Evolutionary conservation across 2,113 vertebrate species (phyloP).

Genomic region (Mola mola): DNA sequence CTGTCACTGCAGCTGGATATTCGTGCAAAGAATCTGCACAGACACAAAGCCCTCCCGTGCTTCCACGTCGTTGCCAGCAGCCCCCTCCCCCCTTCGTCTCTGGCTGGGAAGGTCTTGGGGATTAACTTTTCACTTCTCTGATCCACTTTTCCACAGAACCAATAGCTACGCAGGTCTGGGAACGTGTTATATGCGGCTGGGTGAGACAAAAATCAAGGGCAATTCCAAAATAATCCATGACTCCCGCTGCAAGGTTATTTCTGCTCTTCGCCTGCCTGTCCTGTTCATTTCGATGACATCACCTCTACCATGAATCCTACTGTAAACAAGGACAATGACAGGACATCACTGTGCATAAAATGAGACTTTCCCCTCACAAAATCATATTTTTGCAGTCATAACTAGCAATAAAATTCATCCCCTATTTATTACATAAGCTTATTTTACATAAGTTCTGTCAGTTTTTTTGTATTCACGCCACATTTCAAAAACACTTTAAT

Average conservation of each 20-base stretch:
- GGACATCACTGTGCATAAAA: no score
- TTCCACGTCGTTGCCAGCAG: constrained; percentile 42
- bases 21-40: constrained; percentile 40
- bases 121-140: constrained; percentile 78
- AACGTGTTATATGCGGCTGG: constrained; percentile 62
- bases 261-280: constrained; percentile 41
- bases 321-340: constrained; percentile 38
- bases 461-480: constrained; percentile 26
- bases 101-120: constrained; percentile 65
- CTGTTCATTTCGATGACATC: constrained; percentile 43
- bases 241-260: constrained; percentile 58
- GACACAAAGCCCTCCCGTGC: constrained; percentile 47
- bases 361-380: no score
- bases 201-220: constrained; percentile 69
- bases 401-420: constrained; percentile 40
- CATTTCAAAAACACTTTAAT: constrained; percentile 60
- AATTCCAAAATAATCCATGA: constrained; percentile 60
- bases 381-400: no score
- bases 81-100: constrained; percentile 23
- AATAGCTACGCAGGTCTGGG: constrained; percentile 64
- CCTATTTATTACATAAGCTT: constrained; percentile 54
- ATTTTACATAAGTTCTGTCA: constrained; percentile 60
- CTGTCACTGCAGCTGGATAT: constrained; percentile 29
- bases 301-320: constrained; percentile 44
- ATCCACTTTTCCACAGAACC: constrained; percentile 76